Percentiles rank a stretch among this genome's conserved stretches.
Conservation (phyloP, 92 coral and sea anemone species). For the Porites evermanni region DNA sequence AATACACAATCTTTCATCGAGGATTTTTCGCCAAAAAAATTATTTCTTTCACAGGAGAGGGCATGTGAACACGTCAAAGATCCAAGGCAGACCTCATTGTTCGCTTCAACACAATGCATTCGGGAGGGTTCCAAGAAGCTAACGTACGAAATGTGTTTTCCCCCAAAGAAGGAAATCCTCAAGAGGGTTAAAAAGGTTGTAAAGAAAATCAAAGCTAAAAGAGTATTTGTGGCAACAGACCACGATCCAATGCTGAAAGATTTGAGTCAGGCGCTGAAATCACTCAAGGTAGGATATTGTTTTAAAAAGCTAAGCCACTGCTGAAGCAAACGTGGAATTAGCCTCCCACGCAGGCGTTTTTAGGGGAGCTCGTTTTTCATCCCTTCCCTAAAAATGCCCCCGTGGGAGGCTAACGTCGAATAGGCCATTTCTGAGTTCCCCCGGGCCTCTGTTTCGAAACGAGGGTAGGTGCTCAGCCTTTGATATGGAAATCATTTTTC, state of each 20-base stretch:
- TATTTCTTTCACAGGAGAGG: conserved; percentile 62
- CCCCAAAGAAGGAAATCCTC: conserved; percentile 76
- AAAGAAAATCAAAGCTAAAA: conserved; percentile 78
- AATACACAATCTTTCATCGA: not conserved
- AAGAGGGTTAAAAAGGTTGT: conserved; percentile 85
- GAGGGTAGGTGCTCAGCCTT: too few species aligned
- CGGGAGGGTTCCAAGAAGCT: conserved; percentile 73
- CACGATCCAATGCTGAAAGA: conserved; percentile 82
- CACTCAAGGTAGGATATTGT: conserved; percentile 60
- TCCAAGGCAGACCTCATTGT: conserved; percentile 49
- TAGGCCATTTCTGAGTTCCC: too few species aligned
- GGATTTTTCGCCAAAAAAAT: too few species aligned
- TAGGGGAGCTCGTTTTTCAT: too few species aligned
- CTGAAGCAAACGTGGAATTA: too few species aligned
- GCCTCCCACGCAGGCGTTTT: too few species aligned
- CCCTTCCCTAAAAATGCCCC: too few species aligned
- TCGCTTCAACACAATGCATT: conserved; percentile 94
- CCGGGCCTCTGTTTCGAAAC: too few species aligned
- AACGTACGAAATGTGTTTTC: conserved; percentile 89
- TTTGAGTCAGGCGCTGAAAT: conserved; percentile 76
- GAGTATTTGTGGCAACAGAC: conserved; percentile 96
- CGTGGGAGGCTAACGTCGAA: too few species aligned
- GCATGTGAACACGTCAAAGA: conserved; percentile 93
- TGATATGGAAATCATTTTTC: too few species aligned
- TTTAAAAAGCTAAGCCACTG: too few species aligned